Base-by-base conservation (phyloP, 2,113 vertebrate genomes). In the Empidonax traillii region DNA sequence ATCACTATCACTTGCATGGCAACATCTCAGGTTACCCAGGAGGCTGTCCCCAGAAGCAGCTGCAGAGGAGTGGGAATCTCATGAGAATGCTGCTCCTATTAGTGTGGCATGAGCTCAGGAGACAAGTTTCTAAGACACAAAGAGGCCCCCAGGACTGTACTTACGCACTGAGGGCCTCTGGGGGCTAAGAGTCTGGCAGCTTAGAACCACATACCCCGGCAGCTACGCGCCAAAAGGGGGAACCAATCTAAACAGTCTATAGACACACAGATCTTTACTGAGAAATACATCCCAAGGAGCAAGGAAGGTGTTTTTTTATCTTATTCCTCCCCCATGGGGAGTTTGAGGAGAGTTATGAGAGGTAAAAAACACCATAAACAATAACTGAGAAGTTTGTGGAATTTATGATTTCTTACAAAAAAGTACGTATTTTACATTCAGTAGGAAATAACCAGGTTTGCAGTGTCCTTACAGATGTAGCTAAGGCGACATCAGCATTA, bases 211-310 rank as follows among this genome's bases (percentile, higher is more conserved):
- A 2, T 43, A 39, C 15, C 14, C 31, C 47, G 43, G 47, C 35
- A 90, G 43, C 14, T 27, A 44, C 1, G 0, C 0, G 1, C 15
- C 13, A 58, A 66, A 77, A 24, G 17, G 3, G 8, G 19, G 37
- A 81, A 53, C 8, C 0, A 1, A 27, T 12, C 52, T 1, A 43
- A 28, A 18, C 21, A 55, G 43, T 6, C 27, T 81, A 46, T 10
- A 76, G 31, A 65, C 9, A 76, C 9, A 52, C 30, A 44, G 27
- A 35, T 25, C 56, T 44, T 78, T 30, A 51, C 22, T 61, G 47
- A 82, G 19, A 82, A 58, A 23, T 31, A 41, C 19, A 87, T 9
- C 15, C 33, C 19, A 55, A 59, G 25, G 18, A 83, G 15, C 28
- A 67, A 23, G 10, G 33, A 53, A 55, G 82, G 13, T 6, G 9